Percentiles rank a stretch among this genome's conserved stretches.
Evolutionary conservation across 2,797 vertebrate genomes (phyloP).

Genomic region (Silurus lanzhouensis): DNA sequence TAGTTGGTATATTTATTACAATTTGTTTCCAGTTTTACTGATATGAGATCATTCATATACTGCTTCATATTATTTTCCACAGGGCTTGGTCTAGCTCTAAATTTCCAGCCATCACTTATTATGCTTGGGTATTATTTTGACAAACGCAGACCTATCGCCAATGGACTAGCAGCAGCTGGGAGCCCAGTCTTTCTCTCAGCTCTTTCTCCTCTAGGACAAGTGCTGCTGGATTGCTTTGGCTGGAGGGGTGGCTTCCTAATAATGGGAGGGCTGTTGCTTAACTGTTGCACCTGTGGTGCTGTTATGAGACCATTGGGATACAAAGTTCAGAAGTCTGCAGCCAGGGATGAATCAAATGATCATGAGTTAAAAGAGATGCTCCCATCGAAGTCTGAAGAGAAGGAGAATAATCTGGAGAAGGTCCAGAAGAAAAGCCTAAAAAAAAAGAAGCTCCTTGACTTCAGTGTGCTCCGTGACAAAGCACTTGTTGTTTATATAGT

Average conservation of each 20-base stretch:
- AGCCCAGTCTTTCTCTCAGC: slow-evolving; percentile 79
- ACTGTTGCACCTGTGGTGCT: slow-evolving; percentile 80
- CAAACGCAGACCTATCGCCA: slow-evolving; percentile 79
- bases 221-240: slow-evolving; percentile 75
- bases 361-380: slow-evolving; percentile 74
- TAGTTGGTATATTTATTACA: not conserved
- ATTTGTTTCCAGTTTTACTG: not conserved
- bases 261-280: slow-evolving; percentile 79
- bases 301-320: slow-evolving; percentile 77
- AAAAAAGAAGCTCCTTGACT: slow-evolving; percentile 75
- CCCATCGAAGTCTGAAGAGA: slow-evolving; percentile 58
- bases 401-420: slow-evolving; percentile 51
- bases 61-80: slow-evolving; percentile 25
- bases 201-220: slow-evolving; percentile 78
- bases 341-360: slow-evolving; percentile 59
- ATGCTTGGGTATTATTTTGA: slow-evolving; percentile 81
- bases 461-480: slow-evolving; percentile 73
- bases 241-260: slow-evolving; percentile 83
- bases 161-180: slow-evolving; percentile 80
- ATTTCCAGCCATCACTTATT: slow-evolving; percentile 81
- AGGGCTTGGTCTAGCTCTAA: slow-evolving; percentile 80
- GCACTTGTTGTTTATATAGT: slow-evolving; percentile 75
- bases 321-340: slow-evolving; percentile 57
- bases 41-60: not conserved
- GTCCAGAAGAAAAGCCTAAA: slow-evolving; percentile 45